These are phyloP conservation scores for Coendou prehensilis DNA, from an alignment of 2,797 vertebrate genomes.

Conservation along the genomic window DNA sequence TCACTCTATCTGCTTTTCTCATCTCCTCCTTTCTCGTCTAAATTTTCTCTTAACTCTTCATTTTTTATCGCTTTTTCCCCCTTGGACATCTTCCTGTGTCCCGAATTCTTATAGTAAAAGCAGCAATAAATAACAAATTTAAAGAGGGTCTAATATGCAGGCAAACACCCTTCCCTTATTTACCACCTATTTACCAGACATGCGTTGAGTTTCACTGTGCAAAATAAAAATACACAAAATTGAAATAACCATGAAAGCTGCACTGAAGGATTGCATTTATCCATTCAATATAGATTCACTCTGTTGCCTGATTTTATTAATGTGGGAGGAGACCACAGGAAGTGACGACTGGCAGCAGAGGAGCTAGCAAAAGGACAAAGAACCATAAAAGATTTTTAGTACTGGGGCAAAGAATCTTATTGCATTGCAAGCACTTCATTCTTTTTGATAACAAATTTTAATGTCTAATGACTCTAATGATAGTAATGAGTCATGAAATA, in stretches of 20 bases:
- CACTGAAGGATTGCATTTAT: background rate
- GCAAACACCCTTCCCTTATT: constrained; percentile 4
- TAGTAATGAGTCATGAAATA: constrained; percentile 36
- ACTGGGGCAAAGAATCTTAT: background rate
- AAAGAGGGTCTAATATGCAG: background rate
- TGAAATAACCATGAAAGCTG: background rate
- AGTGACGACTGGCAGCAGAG: background rate
- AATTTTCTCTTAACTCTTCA: background rate
- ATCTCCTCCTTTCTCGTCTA: background rate
- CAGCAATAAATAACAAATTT: background rate
- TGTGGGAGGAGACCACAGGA: background rate
- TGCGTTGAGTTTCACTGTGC: background rate
- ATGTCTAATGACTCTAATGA: background rate
- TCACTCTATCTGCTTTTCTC: background rate
- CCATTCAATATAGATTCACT: background rate
- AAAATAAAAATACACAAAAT: constrained; percentile 41
- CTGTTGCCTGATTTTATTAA: background rate
- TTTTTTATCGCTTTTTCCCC: background rate
- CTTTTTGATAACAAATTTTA: constrained; percentile 43
- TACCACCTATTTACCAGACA: background rate
- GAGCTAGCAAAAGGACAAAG: background rate
- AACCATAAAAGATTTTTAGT: background rate
- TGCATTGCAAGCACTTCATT: background rate
- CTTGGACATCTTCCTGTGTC: background rate
- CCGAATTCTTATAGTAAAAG: background rate